Conservation (phyloP, 2,888 invertebrate species). For the Pilophorus perplexus region DNA sequence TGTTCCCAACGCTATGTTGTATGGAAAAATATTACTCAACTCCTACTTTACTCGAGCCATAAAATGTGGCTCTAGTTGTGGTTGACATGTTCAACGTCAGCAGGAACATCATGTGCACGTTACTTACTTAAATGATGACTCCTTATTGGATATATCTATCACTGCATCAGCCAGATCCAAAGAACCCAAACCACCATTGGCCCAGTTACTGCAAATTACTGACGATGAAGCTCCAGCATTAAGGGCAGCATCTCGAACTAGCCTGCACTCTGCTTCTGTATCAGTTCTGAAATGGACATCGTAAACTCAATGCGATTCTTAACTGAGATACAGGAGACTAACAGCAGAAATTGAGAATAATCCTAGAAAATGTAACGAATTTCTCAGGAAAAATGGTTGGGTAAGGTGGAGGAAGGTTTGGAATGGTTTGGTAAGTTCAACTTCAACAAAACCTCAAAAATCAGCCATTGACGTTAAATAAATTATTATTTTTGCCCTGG, state of each 20-base stretch:
- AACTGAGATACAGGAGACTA: background rate
- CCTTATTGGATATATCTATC: constrained; percentile 67
- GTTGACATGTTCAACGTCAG: background rate
- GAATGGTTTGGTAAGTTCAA: no score
- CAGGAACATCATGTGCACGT: background rate
- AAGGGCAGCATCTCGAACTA: constrained; percentile 66
- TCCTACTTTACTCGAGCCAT: no score
- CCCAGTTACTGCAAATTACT: constrained; percentile 86
- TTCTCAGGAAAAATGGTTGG: no score
- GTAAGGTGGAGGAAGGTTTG: no score
- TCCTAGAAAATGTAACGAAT: no score
- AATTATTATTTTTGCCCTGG: no score
- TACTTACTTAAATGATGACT: constrained; percentile 54
- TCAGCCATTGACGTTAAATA: no score
- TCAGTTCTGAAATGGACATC: constrained; percentile 73
- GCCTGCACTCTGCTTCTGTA: constrained; percentile 74
- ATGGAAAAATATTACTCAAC: no score
- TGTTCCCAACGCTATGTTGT: no score
- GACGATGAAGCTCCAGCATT: constrained; percentile 82
- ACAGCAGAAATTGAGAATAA: background rate
- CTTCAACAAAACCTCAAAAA: no score
- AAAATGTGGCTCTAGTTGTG: no score
- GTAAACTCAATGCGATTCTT: constrained; percentile 43
- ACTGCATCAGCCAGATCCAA: constrained; percentile 82
- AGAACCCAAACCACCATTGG: constrained; percentile 85